phyloP scores from a whole-genome alignment of 2,113 vertebrate species.

The Erythrocercus mccallii region DNA sequence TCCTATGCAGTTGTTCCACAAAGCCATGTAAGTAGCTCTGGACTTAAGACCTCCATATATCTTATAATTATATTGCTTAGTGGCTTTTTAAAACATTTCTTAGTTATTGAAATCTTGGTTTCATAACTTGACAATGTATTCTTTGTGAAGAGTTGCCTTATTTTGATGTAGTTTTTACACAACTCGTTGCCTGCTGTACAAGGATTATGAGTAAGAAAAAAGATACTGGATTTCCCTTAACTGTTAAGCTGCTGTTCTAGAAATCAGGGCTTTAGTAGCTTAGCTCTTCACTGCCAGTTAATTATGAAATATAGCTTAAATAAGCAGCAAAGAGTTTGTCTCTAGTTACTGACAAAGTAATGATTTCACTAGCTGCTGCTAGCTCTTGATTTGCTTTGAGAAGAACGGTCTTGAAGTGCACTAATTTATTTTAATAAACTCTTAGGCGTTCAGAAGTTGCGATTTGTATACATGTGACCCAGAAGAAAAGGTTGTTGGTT shows the following conservation, averaged over 20 bases:
- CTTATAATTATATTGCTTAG: not conserved
- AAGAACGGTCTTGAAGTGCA: not conserved
- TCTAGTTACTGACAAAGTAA: not conserved
- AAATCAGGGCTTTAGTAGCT: not conserved
- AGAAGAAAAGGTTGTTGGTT: not conserved
- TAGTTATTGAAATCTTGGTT: not conserved
- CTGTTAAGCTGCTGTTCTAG: not conserved
- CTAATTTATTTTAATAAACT: not conserved
- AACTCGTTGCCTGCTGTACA: not conserved
- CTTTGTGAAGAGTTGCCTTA: not conserved
- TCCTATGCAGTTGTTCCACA: not conserved
- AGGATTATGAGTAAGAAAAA: not conserved
- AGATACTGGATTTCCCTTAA: not conserved
- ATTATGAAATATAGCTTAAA: not conserved
- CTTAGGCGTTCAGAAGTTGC: not conserved
- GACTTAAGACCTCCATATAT: not conserved
- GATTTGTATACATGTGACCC: not conserved
- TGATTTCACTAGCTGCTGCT: not conserved
- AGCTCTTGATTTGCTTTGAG: not conserved
- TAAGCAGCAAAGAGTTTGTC: not conserved
- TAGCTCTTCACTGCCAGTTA: not conserved
- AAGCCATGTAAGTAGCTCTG: not conserved
- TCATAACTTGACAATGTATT: not conserved
- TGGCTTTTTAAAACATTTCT: not conserved
- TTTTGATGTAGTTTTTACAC: not conserved